A percentile compares a stretch with the other conserved stretches of the same genome.
phyloP scores from a whole-genome alignment of 2,888 invertebrate genomes.

The Stomorhina lunata region DNA sequence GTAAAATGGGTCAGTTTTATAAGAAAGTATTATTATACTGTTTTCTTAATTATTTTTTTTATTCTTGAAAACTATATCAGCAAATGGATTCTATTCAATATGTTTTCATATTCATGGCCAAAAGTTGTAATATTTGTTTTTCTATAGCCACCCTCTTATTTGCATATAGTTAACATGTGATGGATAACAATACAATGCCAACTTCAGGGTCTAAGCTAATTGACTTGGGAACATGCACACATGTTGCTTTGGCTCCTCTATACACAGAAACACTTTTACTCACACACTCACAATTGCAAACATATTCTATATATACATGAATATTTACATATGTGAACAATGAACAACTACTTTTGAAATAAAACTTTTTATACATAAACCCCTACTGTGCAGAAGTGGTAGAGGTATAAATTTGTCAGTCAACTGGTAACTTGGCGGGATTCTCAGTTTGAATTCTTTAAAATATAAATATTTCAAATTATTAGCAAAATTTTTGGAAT shows the following conservation, averaged over 20 bases:
- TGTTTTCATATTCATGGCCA: not conserved
- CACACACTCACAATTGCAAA: not conserved
- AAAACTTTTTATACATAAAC: no score
- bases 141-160: not conserved
- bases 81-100: not conserved
- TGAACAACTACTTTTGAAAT: constrained; percentile 23
- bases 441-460: no score
- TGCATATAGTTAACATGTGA: constrained; percentile 38
- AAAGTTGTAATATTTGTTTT: not conserved
- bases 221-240: constrained; percentile 69
- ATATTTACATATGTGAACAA: no score
- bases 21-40: not conserved
- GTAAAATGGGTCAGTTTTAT: not conserved
- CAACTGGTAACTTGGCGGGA: no score
- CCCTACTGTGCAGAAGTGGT: not conserved
- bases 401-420: no score
- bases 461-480: no score
- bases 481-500: no score
- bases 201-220: constrained; percentile 70
- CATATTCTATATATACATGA: no score
- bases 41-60: not conserved
- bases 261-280: not conserved
- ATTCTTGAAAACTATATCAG: no score
- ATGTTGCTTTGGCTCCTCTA: constrained; percentile 64
- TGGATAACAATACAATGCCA: constrained; percentile 65